phyloP scores from a whole-genome alignment of 2,113 vertebrate genomes.

The Apus apus region DNA sequence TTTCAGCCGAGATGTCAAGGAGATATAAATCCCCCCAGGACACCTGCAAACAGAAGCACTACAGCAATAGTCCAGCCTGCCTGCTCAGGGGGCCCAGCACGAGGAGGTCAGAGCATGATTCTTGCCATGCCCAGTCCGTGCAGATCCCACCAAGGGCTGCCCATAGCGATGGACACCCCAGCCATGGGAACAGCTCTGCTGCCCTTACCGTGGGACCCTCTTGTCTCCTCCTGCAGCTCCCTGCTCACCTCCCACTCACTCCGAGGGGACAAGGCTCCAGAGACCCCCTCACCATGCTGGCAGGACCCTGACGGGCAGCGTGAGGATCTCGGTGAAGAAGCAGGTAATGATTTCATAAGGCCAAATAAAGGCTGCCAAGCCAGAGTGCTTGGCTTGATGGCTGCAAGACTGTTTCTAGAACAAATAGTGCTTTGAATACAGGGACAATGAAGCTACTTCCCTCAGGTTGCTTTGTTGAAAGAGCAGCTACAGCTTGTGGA shows the following conservation, averaged over 20 bases:
- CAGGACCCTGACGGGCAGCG: background rate
- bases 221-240: background rate
- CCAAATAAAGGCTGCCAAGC: background rate
- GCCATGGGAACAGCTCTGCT: accelerated
- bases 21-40: background rate
- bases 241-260: background rate
- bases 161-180: background rate
- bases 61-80: background rate
- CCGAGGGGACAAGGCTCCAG: background rate
- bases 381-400: background rate
- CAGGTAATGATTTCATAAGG: background rate
- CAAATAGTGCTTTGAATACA: background rate
- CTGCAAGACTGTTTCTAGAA: background rate
- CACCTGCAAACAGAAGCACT: background rate
- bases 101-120: background rate
- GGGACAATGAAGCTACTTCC: background rate
- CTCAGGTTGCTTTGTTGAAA: background rate
- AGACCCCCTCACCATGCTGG: accelerated
- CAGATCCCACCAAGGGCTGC: background rate
- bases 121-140: background rate
- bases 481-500: background rate
- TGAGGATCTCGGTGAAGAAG: background rate
- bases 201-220: background rate
- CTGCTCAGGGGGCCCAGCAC: accelerated
- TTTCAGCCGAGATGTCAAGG: background rate